Conservation (phyloP, 2,113 vertebrate species). For the Orientallactaga bullata region DNA sequence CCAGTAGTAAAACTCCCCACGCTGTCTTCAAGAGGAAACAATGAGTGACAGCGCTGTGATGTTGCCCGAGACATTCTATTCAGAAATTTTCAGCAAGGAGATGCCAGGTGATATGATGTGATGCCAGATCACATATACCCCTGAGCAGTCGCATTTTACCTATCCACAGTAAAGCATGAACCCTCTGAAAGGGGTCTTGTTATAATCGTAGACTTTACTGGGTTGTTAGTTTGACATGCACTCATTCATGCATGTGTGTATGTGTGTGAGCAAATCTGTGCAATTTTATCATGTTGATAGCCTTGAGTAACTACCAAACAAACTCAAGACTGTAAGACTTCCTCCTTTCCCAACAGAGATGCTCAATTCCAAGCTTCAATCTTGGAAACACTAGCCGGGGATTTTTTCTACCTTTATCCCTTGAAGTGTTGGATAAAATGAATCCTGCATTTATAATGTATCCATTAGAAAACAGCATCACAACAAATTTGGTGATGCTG, state of each 20-base stretch:
- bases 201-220: not conserved
- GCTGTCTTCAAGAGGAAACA: not conserved
- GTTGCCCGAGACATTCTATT: not conserved
- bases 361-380: not conserved
- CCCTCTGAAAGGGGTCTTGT: not conserved
- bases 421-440: not conserved
- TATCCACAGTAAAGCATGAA: not conserved
- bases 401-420: not conserved
- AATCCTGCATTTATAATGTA: not conserved
- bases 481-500: not conserved
- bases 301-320: not conserved
- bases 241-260: too few species aligned
- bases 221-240: not conserved
- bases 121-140: too few species aligned
- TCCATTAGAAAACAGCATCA: not conserved
- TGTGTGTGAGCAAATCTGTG: not conserved
- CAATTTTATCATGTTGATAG: not conserved
- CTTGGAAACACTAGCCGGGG: not conserved
- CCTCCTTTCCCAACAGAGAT: not conserved
- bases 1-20: fast-evolving
- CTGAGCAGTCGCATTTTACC: too few species aligned
- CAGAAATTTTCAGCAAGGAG: not conserved
- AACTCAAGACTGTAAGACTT: not conserved
- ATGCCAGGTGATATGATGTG: not conserved
- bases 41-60: not conserved